A percentile compares a stretch with the other conserved stretches of the same genome.
Conservation (phyloP, 2,113 vertebrate species). For the Mystacornis crossleyi region DNA sequence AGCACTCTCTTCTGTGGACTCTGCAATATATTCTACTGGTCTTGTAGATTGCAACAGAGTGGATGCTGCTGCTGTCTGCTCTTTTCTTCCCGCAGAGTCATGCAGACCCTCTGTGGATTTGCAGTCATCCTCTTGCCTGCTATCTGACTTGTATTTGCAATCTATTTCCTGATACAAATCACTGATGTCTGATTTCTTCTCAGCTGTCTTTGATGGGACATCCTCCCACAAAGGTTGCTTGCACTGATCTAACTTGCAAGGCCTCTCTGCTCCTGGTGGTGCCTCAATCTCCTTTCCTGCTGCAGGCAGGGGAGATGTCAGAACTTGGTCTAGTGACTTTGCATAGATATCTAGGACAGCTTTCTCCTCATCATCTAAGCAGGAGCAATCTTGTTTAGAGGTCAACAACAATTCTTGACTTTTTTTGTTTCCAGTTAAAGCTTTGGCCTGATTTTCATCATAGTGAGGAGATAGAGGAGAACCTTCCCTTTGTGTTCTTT, state of each 20-base stretch:
- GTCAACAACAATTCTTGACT: not conserved
- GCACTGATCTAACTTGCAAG: not conserved
- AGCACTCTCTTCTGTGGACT: not conserved
- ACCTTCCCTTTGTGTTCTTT: not conserved
- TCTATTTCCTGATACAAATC: not conserved
- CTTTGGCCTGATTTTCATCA: not conserved
- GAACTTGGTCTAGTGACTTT: constrained; percentile 11
- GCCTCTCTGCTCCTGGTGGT: not conserved
- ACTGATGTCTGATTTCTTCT: not conserved
- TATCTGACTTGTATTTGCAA: not conserved
- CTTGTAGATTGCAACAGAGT: not conserved
- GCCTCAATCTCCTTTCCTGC: not conserved
- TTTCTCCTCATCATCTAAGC: constrained; percentile 16
- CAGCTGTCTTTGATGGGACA: not conserved
- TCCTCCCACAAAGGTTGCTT: not conserved
- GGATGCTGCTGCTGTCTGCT: not conserved
- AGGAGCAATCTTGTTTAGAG: constrained; percentile 1
- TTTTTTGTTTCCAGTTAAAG: not conserved
- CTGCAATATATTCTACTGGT: not conserved
- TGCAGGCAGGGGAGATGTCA: not conserved
- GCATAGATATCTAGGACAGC: not conserved
- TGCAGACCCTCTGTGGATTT: not conserved
- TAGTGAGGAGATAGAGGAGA: not conserved
- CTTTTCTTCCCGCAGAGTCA: not conserved
- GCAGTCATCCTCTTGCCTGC: not conserved